Base-by-base conservation (phyloP, 1,140 invertebrate species). In the Tetramorium alpestre region DNA sequence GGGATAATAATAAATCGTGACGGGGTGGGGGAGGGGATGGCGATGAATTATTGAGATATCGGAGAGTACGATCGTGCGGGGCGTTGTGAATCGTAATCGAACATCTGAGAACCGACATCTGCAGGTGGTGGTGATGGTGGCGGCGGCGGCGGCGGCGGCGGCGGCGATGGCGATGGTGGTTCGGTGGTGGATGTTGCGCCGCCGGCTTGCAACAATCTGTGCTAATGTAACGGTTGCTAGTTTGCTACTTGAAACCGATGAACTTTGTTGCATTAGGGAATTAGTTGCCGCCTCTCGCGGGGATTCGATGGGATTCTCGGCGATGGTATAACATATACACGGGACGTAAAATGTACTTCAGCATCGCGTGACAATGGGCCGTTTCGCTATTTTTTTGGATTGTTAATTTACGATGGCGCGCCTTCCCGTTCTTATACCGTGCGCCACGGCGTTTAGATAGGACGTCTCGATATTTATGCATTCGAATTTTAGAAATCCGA, bases 11-110 rank as follows among this genome's bases (percentile, higher is more conserved):
- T 60, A 69, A 86, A 38, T 49, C 51, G 65, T 5, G 62, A 58
- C 13, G 25, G 28, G 60, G 11, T 0, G 28, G 28, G 41, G 41
- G 33, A 1, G 33, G n/a, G 64, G 38, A 33, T 22, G 51, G 3
- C 25, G 56, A 41, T 70, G 77, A 84, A 84, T 84, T 84, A 84
- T 84, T 73, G 80, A 84, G 80, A 56, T 60, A 73, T 72, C 67
- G 67, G 65, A 33, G 67, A 84, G 80, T 84, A 82, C 69, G 80
- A 60, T 47, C 54, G 67, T 18, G 54, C 67, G 64, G 16, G 64
- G 16, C 77, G 54, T 70, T 28, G 69, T n/a, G 54, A 73, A 47
- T 84, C 41, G 80, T 33, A 73, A 84, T 73, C 80, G 80, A 75
- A 60, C 80, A 58, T 73, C 80, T 84, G 69, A 73, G 69, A 84